These are phyloP conservation scores for Drosophila sturtevanti DNA, from an alignment of 1,140 invertebrate genomes.

Conservation along the genomic window DNA sequence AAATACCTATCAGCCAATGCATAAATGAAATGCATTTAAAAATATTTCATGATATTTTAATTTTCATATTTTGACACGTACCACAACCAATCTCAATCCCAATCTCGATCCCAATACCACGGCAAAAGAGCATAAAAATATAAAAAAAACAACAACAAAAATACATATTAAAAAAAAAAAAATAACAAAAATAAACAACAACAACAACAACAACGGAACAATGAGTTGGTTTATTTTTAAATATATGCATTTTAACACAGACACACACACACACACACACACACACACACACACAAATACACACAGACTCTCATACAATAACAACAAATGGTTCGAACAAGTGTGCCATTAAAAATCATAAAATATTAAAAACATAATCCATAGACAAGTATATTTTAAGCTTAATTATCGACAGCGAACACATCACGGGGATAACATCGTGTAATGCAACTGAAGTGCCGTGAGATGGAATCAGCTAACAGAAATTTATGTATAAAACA, in stretches of 20 bases:
- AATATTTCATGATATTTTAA: slow-evolving; percentile 56
- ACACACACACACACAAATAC: slow-evolving; percentile 13
- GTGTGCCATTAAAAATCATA: slow-evolving; percentile 57
- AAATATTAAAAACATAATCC: slow-evolving; percentile 73
- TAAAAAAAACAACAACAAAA: slow-evolving; percentile 41
- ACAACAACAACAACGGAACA: slow-evolving; percentile 3
- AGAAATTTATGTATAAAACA: slow-evolving; percentile 58
- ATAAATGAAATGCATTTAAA: slow-evolving; percentile 58
- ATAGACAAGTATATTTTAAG: slow-evolving; percentile 73
- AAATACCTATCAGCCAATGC: slow-evolving; percentile 17
- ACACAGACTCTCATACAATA: too few relatives aligned
- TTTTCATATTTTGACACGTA: slow-evolving; percentile 76
- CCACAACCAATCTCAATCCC: not conserved
- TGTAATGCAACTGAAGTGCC: slow-evolving; percentile 38
- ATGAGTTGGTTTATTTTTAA: slow-evolving; percentile 40
- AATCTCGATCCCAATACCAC: not conserved
- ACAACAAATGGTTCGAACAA: slow-evolving; percentile 24
- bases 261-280: slow-evolving; percentile 10
- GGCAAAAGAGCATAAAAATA: slow-evolving; percentile 42
- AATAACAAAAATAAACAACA: not conserved
- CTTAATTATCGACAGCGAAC: slow-evolving; percentile 61
- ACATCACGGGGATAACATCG: slow-evolving; percentile 42
- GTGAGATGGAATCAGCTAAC: not conserved
- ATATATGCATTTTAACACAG: not conserved
- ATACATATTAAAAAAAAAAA: not conserved